Conservation (phyloP, 2,888 invertebrate species). For the Diabrotica balteata region DNA sequence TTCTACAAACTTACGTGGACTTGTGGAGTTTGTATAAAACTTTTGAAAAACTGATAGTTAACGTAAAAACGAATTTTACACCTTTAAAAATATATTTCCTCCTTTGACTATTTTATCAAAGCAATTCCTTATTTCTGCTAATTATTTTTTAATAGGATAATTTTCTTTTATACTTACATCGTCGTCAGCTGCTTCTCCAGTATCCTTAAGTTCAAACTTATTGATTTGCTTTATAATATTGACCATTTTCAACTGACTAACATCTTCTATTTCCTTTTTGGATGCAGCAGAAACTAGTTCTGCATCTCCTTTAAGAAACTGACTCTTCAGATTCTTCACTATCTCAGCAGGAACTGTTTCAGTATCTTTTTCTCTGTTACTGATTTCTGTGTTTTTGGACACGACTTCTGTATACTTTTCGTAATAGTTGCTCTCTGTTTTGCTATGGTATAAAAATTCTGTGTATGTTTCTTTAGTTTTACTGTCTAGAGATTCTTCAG, state of each 20-base stretch:
- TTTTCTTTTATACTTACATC: conserved; percentile 43
- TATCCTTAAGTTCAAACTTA: conserved; percentile 54
- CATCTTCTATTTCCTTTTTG: conserved; percentile 44
- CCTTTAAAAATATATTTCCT: not conserved
- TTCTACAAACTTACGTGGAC: conserved; percentile 23
- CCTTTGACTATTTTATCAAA: not conserved
- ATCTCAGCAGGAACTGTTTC: conserved; percentile 49
- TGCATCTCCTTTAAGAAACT: conserved; percentile 47
- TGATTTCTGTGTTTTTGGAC: conserved; percentile 40
- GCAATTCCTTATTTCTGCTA: too few relatives aligned
- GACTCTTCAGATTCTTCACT: conserved; percentile 50
- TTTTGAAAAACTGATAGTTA: too few relatives aligned
- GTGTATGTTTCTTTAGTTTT: conserved; percentile 41
- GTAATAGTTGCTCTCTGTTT: conserved; percentile 46
- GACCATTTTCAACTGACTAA: conserved; percentile 49
- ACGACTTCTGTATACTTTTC: conserved; percentile 46
- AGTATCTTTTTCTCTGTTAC: conserved; percentile 48
- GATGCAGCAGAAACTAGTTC: conserved; percentile 43
- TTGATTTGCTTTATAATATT: conserved; percentile 57
- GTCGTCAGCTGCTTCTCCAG: conserved; percentile 30
- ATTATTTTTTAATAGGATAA: not conserved
- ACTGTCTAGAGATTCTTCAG: conserved; percentile 25
- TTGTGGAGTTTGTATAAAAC: too few relatives aligned
- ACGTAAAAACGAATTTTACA: too few relatives aligned
- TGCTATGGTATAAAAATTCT: conserved; percentile 46